Base-by-base conservation (phyloP, 2,888 invertebrate genomes). In the Spodoptera littoralis region DNA sequence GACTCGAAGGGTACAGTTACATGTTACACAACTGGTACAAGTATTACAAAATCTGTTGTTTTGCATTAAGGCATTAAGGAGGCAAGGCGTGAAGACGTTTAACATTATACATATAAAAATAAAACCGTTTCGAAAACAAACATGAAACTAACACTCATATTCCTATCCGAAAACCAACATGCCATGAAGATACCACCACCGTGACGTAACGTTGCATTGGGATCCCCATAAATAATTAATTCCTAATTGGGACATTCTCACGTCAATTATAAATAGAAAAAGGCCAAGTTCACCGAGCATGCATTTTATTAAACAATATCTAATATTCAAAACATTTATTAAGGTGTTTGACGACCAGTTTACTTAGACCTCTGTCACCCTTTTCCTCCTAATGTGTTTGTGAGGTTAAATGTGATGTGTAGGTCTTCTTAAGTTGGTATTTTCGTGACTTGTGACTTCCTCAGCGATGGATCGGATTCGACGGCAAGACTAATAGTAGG, bases 361-460 rank as follows among this genome's bases (percentile, higher is more conserved):
- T 60, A 48, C 43, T 8, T 30, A 22, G 78, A 65, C 0, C 79
- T 60, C 11, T 49, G 36, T 42, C 67, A 66, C 69, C 66, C 67
- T 61, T 55, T 58, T 61, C 13, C 13, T 44, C 8, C 27, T 56
- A 54, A 59, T 63, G 45, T 53, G 65, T 64, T 53, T 18, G 43
- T 59, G 11, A 30, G 55, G 45, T 62, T 30, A 62, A 68, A 67
- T 70, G 59, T 62, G 55, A 52, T 60, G 27, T 22, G 22, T 66
- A 49, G 79, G 51, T 79, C 76, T 54, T 50, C 60, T 65, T 69
- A 61, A 55, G 42, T 22, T 80, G 80, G 84, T 56, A 44, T 4
- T 63, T 62, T 48, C 74, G 78, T 78, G 77, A 81, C 73, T 76
- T 78, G 78, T 78, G 71, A 78, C 81, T 82, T 84, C 80, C 80